Conservation (phyloP, 2,113 vertebrate genomes). For the Oreotrochilus melanogaster region DNA sequence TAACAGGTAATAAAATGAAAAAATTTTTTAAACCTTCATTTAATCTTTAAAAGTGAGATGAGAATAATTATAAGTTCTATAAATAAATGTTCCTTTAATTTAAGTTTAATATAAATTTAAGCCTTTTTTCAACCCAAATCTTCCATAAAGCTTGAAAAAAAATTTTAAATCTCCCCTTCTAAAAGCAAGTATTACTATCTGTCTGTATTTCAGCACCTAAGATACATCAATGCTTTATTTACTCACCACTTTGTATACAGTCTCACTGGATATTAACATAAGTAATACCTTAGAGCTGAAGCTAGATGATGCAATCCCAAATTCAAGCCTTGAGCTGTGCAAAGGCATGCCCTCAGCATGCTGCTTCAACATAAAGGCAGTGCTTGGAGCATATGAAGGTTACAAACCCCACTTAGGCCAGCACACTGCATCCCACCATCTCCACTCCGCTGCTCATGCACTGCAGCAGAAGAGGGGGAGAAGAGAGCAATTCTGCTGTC, state of each 20-base stretch:
- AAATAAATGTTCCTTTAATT: too few relatives aligned
- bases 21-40: neutral
- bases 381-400: neutral
- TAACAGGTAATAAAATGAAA: neutral
- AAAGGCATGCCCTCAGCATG: neutral
- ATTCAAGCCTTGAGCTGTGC: neutral
- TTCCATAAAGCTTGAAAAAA: neutral
- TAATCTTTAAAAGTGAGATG: neutral
- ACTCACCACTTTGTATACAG: neutral
- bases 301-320: neutral
- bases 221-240: neutral
- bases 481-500: neutral
- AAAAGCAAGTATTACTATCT: neutral
- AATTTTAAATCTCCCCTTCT: neutral
- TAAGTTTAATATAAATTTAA: too few relatives aligned
- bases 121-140: neutral
- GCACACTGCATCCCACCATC: neutral
- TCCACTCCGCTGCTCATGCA: neutral
- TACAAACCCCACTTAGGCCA: neutral
- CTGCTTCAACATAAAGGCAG: neutral
- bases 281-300: neutral
- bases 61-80: neutral
- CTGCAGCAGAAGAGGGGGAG: neutral
- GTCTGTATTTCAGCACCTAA: neutral
- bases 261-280: neutral